These are phyloP conservation scores for Leucophenga maculata DNA, from an alignment of 2,888 invertebrate genomes.

Conservation along the genomic window DNA sequence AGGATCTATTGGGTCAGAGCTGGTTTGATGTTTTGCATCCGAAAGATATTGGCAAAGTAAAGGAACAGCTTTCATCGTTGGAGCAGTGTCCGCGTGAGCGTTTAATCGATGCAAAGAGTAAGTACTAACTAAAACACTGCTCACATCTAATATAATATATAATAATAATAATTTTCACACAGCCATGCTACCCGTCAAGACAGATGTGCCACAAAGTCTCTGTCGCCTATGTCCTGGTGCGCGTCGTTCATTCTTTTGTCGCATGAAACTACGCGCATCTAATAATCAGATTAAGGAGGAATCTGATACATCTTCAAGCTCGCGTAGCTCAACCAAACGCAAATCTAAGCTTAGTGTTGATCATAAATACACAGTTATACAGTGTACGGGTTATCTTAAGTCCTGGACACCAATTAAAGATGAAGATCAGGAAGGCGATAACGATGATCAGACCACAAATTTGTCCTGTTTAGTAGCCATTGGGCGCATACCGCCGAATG, in stretches of 20 bases:
- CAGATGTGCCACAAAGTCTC: constrained; percentile 84
- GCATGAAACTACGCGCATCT: constrained; percentile 86
- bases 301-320: constrained; percentile 71
- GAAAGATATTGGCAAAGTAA: constrained; percentile 94
- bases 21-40: constrained; percentile 95
- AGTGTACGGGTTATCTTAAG: constrained; percentile 94
- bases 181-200: constrained; percentile 94
- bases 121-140: too few species aligned
- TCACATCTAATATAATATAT: too few species aligned
- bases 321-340: constrained; percentile 77
- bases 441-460: constrained; percentile 76
- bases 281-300: constrained; percentile 82
- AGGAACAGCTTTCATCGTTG: constrained; percentile 92
- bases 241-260: constrained; percentile 92
- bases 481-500: constrained; percentile 81
- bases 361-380: constrained; percentile 89
- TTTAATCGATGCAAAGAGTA: constrained; percentile 93
- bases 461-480: constrained; percentile 92
- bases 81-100: constrained; percentile 91
- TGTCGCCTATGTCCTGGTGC: constrained; percentile 90
- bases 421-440: constrained; percentile 79
- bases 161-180: too few species aligned
- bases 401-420: constrained; percentile 90
- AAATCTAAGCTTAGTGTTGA: constrained; percentile 78
- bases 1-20: constrained; percentile 91